These are phyloP conservation scores for Cecropterus lyciades DNA, from an alignment of 1,140 invertebrate species.

Conservation along the genomic window DNA sequence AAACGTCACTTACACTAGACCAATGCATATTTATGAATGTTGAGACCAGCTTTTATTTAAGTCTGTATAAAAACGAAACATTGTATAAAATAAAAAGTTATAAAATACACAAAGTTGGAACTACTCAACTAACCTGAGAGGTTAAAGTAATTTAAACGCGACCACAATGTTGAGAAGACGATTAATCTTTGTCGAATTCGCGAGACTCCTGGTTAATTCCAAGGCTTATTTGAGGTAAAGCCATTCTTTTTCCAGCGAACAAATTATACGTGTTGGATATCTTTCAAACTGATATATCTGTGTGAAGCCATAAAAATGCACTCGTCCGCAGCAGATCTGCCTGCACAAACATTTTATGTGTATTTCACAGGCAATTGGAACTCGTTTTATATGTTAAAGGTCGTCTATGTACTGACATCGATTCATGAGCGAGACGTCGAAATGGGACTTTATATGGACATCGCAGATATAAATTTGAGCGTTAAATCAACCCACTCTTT, in stretches of 20 bases:
- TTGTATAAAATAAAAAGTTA: too few relatives aligned
- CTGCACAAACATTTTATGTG: conserved; percentile 27
- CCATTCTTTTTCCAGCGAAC: conserved; percentile 3
- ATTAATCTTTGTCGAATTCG: conserved; percentile 22
- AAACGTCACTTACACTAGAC: too few relatives aligned
- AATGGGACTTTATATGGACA: conserved; percentile 14
- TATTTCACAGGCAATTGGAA: conserved; percentile 26
- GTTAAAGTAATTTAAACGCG: too few relatives aligned
- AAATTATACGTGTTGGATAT: neutral
- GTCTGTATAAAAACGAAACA: too few relatives aligned
- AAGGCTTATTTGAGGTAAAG: conserved; percentile 10
- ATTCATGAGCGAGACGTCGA: conserved; percentile 30
- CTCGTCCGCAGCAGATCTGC: conserved; percentile 14
- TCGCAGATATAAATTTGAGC: conserved; percentile 22
- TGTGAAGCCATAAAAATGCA: conserved; percentile 16
- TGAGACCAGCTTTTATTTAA: too few relatives aligned
- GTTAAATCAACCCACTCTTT: conserved; percentile 30
- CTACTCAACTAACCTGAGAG: too few relatives aligned
- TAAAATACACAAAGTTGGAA: too few relatives aligned
- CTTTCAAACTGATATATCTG: neutral
- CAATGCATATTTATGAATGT: too few relatives aligned
- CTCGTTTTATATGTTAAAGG: conserved; percentile 25
- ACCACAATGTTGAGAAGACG: conserved; percentile 18
- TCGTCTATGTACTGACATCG: conserved; percentile 15
- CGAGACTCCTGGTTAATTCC: conserved; percentile 12